These are phyloP conservation scores for Oscheius myriophilus DNA, from an alignment of 2,888 invertebrate species.

Conservation along the genomic window DNA sequence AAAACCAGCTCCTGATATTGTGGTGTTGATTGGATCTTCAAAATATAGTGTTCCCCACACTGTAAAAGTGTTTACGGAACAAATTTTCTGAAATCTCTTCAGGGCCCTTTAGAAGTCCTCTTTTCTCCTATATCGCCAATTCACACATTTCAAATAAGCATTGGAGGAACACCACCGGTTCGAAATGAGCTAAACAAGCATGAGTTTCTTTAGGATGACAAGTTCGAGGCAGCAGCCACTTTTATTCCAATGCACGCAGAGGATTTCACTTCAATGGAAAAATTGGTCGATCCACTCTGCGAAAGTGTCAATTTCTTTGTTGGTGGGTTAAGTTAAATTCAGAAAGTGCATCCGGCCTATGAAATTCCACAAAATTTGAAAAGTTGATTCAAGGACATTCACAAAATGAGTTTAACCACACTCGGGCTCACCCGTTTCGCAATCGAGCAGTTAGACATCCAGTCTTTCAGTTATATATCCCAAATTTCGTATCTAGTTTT, in stretches of 20 bases:
- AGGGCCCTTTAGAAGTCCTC: conserved; percentile 53
- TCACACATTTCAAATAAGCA: conserved; percentile 57
- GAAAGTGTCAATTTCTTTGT: conserved; percentile 46
- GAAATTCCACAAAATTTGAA: too few relatives aligned
- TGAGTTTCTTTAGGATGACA: conserved; percentile 17
- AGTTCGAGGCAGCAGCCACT: conserved; percentile 56
- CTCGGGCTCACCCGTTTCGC: too few relatives aligned
- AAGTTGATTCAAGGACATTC: too few relatives aligned
- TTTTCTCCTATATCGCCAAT: conserved; percentile 65
- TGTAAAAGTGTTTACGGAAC: conserved; percentile 31
- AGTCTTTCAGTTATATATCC: too few relatives aligned
- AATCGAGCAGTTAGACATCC: too few relatives aligned
- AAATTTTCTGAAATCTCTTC: conserved; percentile 8
- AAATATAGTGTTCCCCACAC: conserved; percentile 57
- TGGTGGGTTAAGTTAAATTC: too few relatives aligned
- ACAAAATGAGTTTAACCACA: too few relatives aligned
- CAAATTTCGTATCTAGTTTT: too few relatives aligned
- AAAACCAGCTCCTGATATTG: conserved; percentile 57
- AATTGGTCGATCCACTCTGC: conserved; percentile 60
- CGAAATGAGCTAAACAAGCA: too few relatives aligned
- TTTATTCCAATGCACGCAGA: conserved; percentile 55
- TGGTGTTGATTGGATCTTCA: conserved; percentile 58
- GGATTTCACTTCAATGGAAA: conserved; percentile 55
- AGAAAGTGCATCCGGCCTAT: too few relatives aligned
- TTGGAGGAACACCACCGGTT: conserved; percentile 17